Base-by-base conservation (phyloP, 2,113 vertebrate genomes). In the Calidris pygmaea region DNA sequence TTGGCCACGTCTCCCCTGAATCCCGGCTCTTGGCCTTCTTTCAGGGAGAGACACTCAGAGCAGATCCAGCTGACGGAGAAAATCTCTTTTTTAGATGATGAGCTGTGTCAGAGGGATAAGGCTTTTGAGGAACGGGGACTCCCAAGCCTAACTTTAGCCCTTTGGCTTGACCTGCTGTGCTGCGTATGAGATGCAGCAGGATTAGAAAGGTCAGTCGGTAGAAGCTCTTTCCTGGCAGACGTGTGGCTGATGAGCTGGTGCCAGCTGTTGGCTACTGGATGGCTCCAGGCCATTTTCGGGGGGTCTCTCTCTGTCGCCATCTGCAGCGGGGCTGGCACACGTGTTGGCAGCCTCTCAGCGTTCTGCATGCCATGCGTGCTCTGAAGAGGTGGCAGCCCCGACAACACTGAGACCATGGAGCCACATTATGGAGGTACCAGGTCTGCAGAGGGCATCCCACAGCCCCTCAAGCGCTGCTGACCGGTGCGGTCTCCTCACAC, bases 81-180 rank as follows among this genome's bases (percentile, higher is more conserved):
- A 95, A 92, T 94, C 86, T 89, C 74, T 78, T 67, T 56, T 91
- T 87, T 79, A 76, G 74, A 73, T 81, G 50, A 85, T 72, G 87
- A 95, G 23, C 79, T 87, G 41, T 94, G 90, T 84, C 70, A 90
- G 78, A 84, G 27, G 90, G 66, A 84, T 95, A 79, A 95, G 68
- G 83, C 80, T 92, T 91, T 94, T 47, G 80, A 95, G 93, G 95
- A 95, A 93, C 2, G 14, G 85, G 94, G 89, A 37, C 81, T 93
- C 90, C 89, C 72, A 76, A 72, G 75, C 82, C 88, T 93, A 93
- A 96, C 93, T 86, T 86, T 72, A 80, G 90, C 80, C n/a, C 80
- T 91, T 77, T 78, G 66, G 66, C 93, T 95, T 3, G 1, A 10
- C 58, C 29, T 3, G 5, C 62, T 0, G 0, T 19, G 47, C 58